These are phyloP conservation scores for Pyrocephalus nanus DNA, from an alignment of 2,797 vertebrate genomes.

Conservation along the genomic window DNA sequence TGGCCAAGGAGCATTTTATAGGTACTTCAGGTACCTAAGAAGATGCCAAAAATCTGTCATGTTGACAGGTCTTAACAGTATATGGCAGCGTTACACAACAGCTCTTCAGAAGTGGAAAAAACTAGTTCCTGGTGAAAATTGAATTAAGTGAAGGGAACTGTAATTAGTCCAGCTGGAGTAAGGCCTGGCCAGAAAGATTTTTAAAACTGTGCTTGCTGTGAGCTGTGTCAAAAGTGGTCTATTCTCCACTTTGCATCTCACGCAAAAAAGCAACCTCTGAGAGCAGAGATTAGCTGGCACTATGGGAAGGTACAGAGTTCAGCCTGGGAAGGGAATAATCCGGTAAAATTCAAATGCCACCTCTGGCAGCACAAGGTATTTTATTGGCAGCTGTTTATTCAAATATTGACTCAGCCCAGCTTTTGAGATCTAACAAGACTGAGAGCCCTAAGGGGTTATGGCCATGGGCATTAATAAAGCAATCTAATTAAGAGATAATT, in stretches of 20 bases:
- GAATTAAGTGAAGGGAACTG: neutral
- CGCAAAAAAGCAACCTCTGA: neutral
- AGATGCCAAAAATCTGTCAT: neutral
- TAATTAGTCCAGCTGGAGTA: neutral
- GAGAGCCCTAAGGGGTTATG: neutral
- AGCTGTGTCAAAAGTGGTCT: neutral
- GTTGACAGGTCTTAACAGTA: neutral
- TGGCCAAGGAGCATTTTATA: neutral
- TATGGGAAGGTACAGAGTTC: neutral
- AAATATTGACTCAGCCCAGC: slow-evolving; percentile 33
- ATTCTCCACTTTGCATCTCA: neutral
- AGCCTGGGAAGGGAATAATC: neutral
- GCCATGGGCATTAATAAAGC: slow-evolving; percentile 49
- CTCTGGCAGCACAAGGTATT: neutral
- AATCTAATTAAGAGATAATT: slow-evolving; percentile 49
- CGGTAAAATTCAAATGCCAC: neutral
- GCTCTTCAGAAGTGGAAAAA: neutral
- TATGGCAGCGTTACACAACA: neutral
- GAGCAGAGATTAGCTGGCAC: neutral
- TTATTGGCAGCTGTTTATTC: slow-evolving; percentile 42
- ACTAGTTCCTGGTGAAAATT: neutral
- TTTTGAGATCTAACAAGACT: slow-evolving; percentile 35
- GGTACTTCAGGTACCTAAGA: neutral
- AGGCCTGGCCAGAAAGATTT: neutral
- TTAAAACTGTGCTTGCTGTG: neutral